Base-by-base conservation (phyloP, 2,797 vertebrate genomes). In the Chelon auratus region DNA sequence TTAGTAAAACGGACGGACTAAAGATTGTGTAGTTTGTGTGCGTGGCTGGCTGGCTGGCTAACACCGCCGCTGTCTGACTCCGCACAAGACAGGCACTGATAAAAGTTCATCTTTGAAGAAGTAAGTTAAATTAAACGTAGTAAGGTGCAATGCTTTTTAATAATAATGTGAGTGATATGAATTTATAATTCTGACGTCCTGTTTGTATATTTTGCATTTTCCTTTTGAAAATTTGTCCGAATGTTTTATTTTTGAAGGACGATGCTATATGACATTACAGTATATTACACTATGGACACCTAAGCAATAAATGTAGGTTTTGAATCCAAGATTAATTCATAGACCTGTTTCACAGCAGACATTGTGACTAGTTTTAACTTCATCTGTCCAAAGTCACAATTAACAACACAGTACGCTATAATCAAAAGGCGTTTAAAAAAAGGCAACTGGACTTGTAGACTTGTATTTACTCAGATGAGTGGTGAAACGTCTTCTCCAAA, bases 71-170 rank as follows among this genome's bases (percentile, higher is more conserved):
- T 33, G 22, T 37, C 51, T 43, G 45, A 67, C 33, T 73, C 51
- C 37, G 50, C 4, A 18, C 22, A 22, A 30, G 15, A 57, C 47
- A 78, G 63, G 47, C 59, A 62, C 69, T 57, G 59, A 70, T 18
- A 6, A n/a, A 18, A 14, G 50, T 33, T 66, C 15, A 59, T 61
- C 26, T 68, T 53, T 39, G 2, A 51, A 33, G 18, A 77, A 39
- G 55, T 12, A 18, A 9, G 9, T 26, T 3, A 4, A 43, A 17
- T 33, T 8, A 45, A 18, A 10, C 11, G 4, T 18, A 22, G 24
- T 39, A 55, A 50, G 11, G 48, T 4, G 42, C 12, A 11, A 50
- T 4, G 20, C 11, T 3, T 50, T 22, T 47, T 4, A 40, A 5
- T 45, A 20, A 45, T 15, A 45, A 48, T 18, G 8, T 48, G n/a